phyloP scores from a whole-genome alignment of 2,888 invertebrate species.

The Xestia ashworthii region DNA sequence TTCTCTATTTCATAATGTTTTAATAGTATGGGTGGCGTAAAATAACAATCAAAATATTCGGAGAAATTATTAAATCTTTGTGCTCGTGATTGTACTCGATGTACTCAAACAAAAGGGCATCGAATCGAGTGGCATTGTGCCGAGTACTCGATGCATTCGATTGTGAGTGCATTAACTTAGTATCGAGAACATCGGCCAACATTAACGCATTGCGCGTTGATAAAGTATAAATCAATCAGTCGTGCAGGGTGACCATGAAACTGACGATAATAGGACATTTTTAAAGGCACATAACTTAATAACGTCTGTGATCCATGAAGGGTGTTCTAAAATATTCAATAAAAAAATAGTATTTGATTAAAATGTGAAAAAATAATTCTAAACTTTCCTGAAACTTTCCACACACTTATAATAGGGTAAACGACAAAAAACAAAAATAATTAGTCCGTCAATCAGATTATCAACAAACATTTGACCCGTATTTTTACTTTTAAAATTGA shows the following conservation, averaged over 20 bases:
- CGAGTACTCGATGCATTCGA: slow-evolving; percentile 53
- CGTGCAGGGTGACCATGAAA: slow-evolving; percentile 63
- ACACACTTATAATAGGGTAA: too few relatives aligned
- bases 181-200: slow-evolving; percentile 65
- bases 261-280: not conserved
- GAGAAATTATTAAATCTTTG: not conserved
- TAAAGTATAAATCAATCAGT: slow-evolving; percentile 76
- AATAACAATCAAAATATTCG: not conserved
- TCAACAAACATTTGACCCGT: too few relatives aligned
- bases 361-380: not conserved
- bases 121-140: slow-evolving; percentile 43
- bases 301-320: not conserved
- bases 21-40: not conserved
- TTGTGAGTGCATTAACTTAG: slow-evolving; percentile 56
- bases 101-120: slow-evolving; percentile 58
- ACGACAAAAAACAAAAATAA: too few relatives aligned
- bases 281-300: not conserved
- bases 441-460: too few relatives aligned
- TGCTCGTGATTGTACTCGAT: not conserved
- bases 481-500: too few relatives aligned
- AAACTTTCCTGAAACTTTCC: not conserved
- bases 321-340: not conserved
- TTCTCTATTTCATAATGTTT: not conserved
- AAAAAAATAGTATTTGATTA: not conserved
- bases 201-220: slow-evolving; percentile 76